These are phyloP conservation scores for Phalloptychus januarius DNA, from an alignment of 2,797 vertebrate species.

Conservation along the genomic window DNA sequence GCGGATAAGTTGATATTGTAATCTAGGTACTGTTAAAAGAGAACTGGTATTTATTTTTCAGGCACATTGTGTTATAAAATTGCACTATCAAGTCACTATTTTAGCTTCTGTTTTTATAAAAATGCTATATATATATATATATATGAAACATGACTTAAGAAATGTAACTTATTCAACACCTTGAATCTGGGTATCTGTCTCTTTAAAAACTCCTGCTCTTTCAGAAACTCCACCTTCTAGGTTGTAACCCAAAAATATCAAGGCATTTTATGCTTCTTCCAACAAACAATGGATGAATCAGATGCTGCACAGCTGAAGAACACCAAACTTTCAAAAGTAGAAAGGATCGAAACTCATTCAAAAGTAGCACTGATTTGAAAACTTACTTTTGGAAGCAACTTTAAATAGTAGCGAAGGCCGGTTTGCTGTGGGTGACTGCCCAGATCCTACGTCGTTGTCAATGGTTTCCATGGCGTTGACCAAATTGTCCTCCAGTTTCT, in stretches of 20 bases:
- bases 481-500: conserved; percentile 75
- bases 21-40: neutral
- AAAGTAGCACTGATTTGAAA: neutral
- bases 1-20: neutral
- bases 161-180: no score
- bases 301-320: neutral
- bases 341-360: neutral
- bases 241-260: neutral
- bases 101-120: no score
- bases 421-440: conserved; percentile 61
- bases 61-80: no score
- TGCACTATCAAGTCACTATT: no score
- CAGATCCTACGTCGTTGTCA: conserved; percentile 68
- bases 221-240: neutral
- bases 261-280: neutral
- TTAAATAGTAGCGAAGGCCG: conserved; percentile 83
- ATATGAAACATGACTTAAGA: no score
- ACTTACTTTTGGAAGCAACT: conserved; percentile 91
- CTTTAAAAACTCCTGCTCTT: neutral
- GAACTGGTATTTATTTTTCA: no score
- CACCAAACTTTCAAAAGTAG: neutral
- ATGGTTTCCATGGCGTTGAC: conserved; percentile 82
- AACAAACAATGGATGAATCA: neutral
- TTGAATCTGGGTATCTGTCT: no score
- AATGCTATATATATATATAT: no score